phyloP scores from a whole-genome alignment of 2,113 vertebrate genomes.

The Lagenorhynchus albirostris region DNA sequence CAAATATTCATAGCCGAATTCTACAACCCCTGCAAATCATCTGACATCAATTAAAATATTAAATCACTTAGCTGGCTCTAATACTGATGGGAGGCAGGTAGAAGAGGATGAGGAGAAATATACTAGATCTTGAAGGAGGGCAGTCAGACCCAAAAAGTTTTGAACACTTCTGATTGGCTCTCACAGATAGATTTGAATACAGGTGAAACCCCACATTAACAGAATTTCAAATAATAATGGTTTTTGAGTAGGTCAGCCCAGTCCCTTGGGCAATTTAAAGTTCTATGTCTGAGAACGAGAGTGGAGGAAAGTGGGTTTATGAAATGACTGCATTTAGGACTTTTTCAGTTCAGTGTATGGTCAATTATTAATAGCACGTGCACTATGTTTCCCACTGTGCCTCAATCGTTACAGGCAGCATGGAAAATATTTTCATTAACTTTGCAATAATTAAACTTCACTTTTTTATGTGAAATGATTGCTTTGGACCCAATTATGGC shows the following conservation, averaged over 20 bases:
- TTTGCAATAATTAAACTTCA: neutral
- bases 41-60: neutral
- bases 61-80: neutral
- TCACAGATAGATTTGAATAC: neutral
- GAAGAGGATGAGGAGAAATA: neutral
- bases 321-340: neutral
- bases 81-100: neutral
- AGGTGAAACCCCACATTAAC: neutral
- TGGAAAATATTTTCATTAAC: neutral
- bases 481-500: neutral
- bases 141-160: neutral
- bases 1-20: neutral
- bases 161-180: neutral
- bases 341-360: neutral
- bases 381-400: neutral
- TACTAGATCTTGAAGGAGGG: neutral
- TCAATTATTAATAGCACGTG: neutral
- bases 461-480: neutral
- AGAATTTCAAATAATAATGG: neutral
- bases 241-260: neutral
- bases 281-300: neutral
- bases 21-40: neutral
- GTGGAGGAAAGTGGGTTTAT: neutral
- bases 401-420: neutral
- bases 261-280: neutral